These are phyloP conservation scores for Hippocampus kuda DNA, from an alignment of 2,797 vertebrate genomes.

Conservation along the genomic window DNA sequence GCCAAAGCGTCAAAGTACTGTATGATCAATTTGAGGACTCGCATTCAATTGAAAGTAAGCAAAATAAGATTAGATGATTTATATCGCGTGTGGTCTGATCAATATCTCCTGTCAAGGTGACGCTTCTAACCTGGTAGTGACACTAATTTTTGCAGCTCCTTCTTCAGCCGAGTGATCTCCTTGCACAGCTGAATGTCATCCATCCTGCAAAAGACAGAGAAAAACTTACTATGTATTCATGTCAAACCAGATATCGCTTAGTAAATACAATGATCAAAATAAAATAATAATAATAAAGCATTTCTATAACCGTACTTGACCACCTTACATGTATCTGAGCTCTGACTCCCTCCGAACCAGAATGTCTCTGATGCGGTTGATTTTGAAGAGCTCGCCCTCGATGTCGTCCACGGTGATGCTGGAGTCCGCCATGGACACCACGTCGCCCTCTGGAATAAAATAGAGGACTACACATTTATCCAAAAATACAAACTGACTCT, in stretches of 20 bases:
- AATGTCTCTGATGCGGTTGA: slow-evolving; percentile 77
- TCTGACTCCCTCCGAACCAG: slow-evolving; percentile 82
- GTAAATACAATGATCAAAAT: not conserved
- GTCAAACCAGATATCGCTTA: not conserved
- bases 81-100: not conserved
- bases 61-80: not conserved
- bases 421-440: slow-evolving; percentile 84
- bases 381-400: slow-evolving; percentile 80
- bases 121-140: slow-evolving; percentile 64
- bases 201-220: slow-evolving; percentile 56
- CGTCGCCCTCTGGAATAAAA: slow-evolving; percentile 54
- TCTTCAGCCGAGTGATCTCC: slow-evolving; percentile 79
- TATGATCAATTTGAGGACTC: too few species aligned
- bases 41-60: not conserved
- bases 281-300: not conserved
- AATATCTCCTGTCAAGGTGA: not conserved
- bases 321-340: slow-evolving; percentile 83
- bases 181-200: slow-evolving; percentile 86
- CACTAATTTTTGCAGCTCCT: slow-evolving; percentile 75
- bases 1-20: too few species aligned
- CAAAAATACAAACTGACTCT: too few species aligned
- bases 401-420: slow-evolving; percentile 75
- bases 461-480: not conserved
- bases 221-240: not conserved
- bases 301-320: not conserved